Evolutionary conservation across 2,113 vertebrate genomes (phyloP).

Genomic region (Oceanodroma tethys): DNA sequence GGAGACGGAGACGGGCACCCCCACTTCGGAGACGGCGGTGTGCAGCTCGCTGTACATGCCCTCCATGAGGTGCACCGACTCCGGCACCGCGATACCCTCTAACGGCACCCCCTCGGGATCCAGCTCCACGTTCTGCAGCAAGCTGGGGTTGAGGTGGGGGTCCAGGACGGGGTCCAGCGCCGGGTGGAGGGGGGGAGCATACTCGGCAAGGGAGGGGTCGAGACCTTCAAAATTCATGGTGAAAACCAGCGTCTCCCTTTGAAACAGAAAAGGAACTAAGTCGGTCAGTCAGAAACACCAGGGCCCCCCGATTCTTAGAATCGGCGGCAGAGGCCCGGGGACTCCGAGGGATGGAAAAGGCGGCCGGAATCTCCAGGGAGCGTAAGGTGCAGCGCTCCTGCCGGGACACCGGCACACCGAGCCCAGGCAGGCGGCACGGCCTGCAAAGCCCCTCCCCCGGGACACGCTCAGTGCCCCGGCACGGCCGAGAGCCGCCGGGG

Average conservation of each 20-base stretch:
- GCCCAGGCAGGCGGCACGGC: neutral
- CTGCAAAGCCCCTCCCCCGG: neutral
- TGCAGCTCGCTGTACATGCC: constrained; percentile 96
- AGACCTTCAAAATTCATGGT: constrained; percentile 94
- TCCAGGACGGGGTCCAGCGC: constrained; percentile 85
- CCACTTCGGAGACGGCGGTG: constrained; percentile 91
- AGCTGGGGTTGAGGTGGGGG: constrained; percentile 81
- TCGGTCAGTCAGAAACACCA: neutral
- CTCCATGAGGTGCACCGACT: constrained; percentile 90
- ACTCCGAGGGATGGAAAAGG: neutral
- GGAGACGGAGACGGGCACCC: constrained; percentile 86
- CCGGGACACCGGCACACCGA: neutral
- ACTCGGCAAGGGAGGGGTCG: constrained; percentile 87
- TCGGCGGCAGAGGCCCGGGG: neutral
- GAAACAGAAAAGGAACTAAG: neutral
- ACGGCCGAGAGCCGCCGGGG: neutral
- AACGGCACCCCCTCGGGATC: constrained; percentile 83
- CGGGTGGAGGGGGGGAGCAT: constrained; percentile 74
- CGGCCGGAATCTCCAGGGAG: neutral
- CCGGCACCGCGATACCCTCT: constrained; percentile 76
- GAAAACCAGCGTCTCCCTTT: neutral
- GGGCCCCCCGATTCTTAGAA: neutral
- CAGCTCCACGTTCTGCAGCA: constrained; percentile 90
- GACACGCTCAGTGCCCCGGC: neutral
- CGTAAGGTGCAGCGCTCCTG: neutral